These are phyloP conservation scores for Oscheius sp. DNA, from an alignment of 2,888 invertebrate species.

Conservation along the genomic window DNA sequence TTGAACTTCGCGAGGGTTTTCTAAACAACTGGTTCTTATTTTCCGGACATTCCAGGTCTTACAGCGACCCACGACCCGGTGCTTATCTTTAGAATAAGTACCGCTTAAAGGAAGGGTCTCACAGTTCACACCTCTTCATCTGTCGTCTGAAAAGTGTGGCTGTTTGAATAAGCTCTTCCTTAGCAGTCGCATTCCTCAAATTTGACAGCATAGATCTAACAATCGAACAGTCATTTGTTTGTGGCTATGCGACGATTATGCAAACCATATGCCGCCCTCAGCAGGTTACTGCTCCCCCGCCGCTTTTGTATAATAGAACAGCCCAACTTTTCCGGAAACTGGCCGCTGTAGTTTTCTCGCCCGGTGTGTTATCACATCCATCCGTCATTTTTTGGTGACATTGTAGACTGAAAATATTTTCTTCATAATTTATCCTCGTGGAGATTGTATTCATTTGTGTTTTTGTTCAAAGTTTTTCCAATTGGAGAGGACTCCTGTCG, in stretches of 20 bases:
- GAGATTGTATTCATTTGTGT: not conserved
- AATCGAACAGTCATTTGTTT: not conserved
- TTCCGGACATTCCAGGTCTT: no score
- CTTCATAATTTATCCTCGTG: not conserved
- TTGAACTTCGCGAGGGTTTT: no score
- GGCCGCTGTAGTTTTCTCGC: not conserved
- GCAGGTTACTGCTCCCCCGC: slow-evolving; percentile 12
- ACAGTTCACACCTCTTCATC: no score
- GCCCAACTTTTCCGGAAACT: not conserved
- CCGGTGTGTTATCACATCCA: no score
- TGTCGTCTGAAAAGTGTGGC: no score
- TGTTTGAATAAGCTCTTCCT: no score
- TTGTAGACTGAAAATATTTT: not conserved
- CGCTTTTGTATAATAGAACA: slow-evolving; percentile 7
- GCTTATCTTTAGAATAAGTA: no score
- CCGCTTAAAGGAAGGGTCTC: no score
- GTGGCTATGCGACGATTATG: slow-evolving; percentile 2
- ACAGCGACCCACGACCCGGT: no score
- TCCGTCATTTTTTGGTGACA: no score
- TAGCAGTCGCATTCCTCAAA: not conserved
- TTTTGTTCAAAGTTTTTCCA: slow-evolving; percentile 18
- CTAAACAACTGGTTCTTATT: no score
- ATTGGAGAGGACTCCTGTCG: slow-evolving; percentile 13
- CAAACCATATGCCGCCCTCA: slow-evolving; percentile 22
- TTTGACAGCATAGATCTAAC: not conserved